Evolutionary conservation across 2,797 vertebrate genomes (phyloP).

Genomic region (Gouania willdenowi): DNA sequence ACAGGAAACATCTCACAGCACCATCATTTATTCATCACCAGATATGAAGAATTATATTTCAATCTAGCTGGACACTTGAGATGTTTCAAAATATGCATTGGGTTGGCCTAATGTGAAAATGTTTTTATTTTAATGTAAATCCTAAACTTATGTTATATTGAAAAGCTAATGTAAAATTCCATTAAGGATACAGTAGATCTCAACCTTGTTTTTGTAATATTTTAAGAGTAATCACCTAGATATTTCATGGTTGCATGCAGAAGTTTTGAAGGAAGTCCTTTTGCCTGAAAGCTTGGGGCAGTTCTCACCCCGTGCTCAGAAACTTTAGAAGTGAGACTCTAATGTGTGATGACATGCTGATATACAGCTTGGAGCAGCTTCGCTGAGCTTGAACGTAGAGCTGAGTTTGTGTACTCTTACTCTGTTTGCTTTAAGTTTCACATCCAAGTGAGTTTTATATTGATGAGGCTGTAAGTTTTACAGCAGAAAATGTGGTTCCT

Average conservation of each 20-base stretch:
- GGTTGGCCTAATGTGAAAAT: slow-evolving; percentile 13
- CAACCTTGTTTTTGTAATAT: slow-evolving; percentile 34
- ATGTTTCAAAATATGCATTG: slow-evolving; percentile 35
- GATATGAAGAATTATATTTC: slow-evolving; percentile 53
- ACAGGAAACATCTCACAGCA: slow-evolving; percentile 60
- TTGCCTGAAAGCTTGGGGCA: slow-evolving; percentile 5
- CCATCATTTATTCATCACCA: slow-evolving; percentile 63
- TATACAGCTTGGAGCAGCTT: slow-evolving; percentile 45
- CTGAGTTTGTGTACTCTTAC: slow-evolving; percentile 43
- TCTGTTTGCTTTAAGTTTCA: slow-evolving; percentile 47
- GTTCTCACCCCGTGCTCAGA: slow-evolving; percentile 7
- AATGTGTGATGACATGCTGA: slow-evolving; percentile 53
- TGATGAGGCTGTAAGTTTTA: slow-evolving; percentile 37
- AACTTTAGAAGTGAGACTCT: slow-evolving; percentile 36
- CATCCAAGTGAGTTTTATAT: slow-evolving; percentile 37
- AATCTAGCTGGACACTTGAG: slow-evolving; percentile 44
- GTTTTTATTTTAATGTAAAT: no score
- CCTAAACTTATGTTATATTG: no score
- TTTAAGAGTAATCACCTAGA: no score
- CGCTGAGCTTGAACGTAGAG: slow-evolving; percentile 45
- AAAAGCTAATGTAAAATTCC: no score
- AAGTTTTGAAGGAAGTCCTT: no score
- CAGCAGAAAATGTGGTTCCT: slow-evolving; percentile 34
- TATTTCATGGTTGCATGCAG: no score
- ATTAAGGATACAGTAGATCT: no score